Evolutionary conservation across 2,797 vertebrate genomes (phyloP), one percentile per base, ranked within the genome.

Genomic region (Megaceryle alcyon): DNA sequence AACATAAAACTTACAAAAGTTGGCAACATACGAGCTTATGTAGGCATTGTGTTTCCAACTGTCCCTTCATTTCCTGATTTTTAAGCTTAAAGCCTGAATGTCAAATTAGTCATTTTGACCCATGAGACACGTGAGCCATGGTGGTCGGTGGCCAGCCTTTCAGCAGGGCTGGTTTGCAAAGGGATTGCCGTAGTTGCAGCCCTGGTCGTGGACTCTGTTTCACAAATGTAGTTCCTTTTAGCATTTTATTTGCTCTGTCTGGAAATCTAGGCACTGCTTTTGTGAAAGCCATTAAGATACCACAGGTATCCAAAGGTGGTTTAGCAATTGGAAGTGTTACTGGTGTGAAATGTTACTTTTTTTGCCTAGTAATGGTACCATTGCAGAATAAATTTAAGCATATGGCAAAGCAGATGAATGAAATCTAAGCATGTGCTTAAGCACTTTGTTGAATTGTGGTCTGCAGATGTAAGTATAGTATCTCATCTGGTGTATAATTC

Each of bases 91-190:
- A 56, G 29, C 43, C 57, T 82, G 49, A 41, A 6, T 20, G 21
- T 3, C 0, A 0, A 2, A 0, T 57, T 53, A 29, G 17, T 75
- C 6, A 1, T 3, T 89, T 61, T 49, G 70, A 57, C n/a, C 35
- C 17, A 18, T 6, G 28, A 29, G 29, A 29, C 14, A 8, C 8
- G 1, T 23, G 15, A 56, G n/a, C 63, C 0, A 0, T 35, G 5
- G 14, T 28, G n/a, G 8, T 41, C 51, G 31, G 69, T 26, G 25
- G 61, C 13, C 65, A 51, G 26, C 66, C 51, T 41, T 46, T 44
- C 80, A 41, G 51, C 37, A 25, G 19, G 14, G 26, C 46, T 3
- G 6, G 2, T 35, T 75, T 82, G 54, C 39, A 26, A 35, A 60
- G 1, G 0, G 19, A 75, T 39, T 33, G 21, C 31, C 4, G 9